A percentile compares a stretch with the other conserved stretches of the same genome.
Conservation (phyloP, 2,113 vertebrate species). For the Meles meles region DNA sequence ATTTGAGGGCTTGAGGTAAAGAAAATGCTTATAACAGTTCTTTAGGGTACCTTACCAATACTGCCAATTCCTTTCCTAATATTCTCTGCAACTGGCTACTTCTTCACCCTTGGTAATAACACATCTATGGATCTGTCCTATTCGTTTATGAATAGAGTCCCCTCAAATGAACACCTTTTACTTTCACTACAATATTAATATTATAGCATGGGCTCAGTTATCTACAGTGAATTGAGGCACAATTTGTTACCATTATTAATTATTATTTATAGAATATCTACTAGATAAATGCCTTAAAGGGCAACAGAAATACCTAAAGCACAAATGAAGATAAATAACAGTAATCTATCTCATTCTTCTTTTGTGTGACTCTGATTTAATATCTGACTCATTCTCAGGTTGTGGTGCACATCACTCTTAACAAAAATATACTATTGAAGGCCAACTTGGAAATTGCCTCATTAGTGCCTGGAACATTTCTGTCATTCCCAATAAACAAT, state of each 20-base stretch:
- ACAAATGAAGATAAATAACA: conserved; percentile 13
- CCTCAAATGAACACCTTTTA: neutral
- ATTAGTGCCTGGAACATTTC: neutral
- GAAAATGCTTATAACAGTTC: neutral
- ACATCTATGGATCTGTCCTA: neutral
- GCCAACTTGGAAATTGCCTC: neutral
- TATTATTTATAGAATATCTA: conserved; percentile 26
- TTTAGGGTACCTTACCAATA: neutral
- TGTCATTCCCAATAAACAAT: neutral
- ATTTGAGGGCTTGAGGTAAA: conserved; percentile 36
- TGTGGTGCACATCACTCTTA: neutral
- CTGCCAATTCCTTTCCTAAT: neutral
- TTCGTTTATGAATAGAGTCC: neutral
- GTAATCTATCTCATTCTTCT: neutral
- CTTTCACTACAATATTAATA: neutral
- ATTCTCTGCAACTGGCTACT: neutral
- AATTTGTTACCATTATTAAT: neutral
- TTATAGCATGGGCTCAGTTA: neutral
- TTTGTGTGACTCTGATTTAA: neutral
- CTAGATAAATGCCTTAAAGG: neutral
- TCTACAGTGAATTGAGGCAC: neutral
- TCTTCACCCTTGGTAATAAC: neutral
- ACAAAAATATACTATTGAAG: neutral
- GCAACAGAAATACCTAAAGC: neutral
- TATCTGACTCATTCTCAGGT: neutral